phyloP scores from a whole-genome alignment of 2,888 invertebrate species.

The Oscheius sp. region DNA sequence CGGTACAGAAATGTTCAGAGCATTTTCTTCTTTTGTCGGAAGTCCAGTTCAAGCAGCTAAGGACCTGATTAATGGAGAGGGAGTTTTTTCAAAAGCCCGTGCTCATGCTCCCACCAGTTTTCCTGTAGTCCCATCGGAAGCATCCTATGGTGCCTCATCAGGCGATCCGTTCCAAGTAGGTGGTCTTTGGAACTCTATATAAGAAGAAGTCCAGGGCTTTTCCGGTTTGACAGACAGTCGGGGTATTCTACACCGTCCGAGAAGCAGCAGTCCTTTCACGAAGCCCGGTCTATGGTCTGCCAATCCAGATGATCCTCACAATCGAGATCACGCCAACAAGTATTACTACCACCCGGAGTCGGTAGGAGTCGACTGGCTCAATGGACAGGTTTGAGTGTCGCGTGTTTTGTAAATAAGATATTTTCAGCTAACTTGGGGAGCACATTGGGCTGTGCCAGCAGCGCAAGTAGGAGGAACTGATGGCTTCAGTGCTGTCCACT shows the following conservation, averaged over 20 bases:
- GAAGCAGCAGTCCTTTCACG: constrained; percentile 55
- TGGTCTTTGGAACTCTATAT: neutral
- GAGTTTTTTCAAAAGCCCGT: neutral
- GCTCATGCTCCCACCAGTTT: constrained; percentile 31
- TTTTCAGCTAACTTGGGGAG: constrained; percentile 48
- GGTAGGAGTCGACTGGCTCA: constrained; percentile 64
- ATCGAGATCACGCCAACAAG: constrained; percentile 66
- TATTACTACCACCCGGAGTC: constrained; percentile 63
- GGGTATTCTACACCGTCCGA: constrained; percentile 52
- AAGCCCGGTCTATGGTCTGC: constrained; percentile 66
- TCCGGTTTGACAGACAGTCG: constrained; percentile 52
- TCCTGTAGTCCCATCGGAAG: constrained; percentile 53
- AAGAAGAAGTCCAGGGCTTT: constrained; percentile 37
- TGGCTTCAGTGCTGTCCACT: constrained; percentile 63
- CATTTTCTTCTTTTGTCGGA: neutral
- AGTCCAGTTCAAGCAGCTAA: neutral
- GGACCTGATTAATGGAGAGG: neutral
- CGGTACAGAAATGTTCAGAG: neutral
- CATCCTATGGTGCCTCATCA: constrained; percentile 29
- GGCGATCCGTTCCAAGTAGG: constrained; percentile 33
- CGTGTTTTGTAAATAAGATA: too few relatives aligned
- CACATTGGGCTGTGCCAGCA: constrained; percentile 68
- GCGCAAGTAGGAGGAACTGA: constrained; percentile 66
- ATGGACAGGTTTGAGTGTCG: constrained; percentile 52
- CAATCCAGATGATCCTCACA: constrained; percentile 69